Evolutionary conservation across 2,888 invertebrate species (phyloP).

Genomic region (Dendrolimus houi): DNA sequence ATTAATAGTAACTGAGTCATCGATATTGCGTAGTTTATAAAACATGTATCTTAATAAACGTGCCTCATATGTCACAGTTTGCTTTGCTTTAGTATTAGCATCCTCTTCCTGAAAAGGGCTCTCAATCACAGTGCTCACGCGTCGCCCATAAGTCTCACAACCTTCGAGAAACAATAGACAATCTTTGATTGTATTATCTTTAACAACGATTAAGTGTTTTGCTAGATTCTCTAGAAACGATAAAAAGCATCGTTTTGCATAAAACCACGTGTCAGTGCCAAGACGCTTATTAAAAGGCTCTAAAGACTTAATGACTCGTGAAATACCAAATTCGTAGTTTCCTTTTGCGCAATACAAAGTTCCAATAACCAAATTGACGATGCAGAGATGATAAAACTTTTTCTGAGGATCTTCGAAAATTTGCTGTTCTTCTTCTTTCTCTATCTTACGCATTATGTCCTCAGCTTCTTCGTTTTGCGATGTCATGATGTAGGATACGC

Average conservation of each 20-base stretch:
- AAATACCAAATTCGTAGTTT: conserved; percentile 99
- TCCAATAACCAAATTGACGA: conserved; percentile 98
- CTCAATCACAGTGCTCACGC: conserved; percentile 89
- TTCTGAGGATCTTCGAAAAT: conserved; percentile 94
- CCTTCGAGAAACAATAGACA: conserved; percentile 93
- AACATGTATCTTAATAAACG: conserved; percentile 88
- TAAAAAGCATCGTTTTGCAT: conserved; percentile 96
- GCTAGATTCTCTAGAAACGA: conserved; percentile 94
- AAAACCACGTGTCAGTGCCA: conserved; percentile 99
- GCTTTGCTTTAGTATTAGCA: conserved; percentile 83
- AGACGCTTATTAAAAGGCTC: conserved; percentile 95
- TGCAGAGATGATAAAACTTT: conserved; percentile 96
- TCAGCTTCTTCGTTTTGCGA: conserved; percentile 99
- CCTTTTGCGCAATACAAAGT: conserved; percentile 99
- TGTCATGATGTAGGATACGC: conserved; percentile 99
- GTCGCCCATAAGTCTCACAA: conserved; percentile 90
- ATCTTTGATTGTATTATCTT: conserved; percentile 91
- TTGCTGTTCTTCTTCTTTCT: conserved; percentile 96
- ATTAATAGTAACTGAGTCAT: conserved; percentile 69
- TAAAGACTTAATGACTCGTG: conserved; percentile 96
- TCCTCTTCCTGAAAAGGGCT: conserved; percentile 85
- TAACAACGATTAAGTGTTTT: conserved; percentile 91
- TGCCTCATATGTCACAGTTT: conserved; percentile 94
- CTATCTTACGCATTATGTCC: conserved; percentile 98
- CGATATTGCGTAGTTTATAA: conserved; percentile 78